These are phyloP conservation scores for Halictus rubicundus DNA, from an alignment of 1,140 invertebrate genomes.

Conservation along the genomic window DNA sequence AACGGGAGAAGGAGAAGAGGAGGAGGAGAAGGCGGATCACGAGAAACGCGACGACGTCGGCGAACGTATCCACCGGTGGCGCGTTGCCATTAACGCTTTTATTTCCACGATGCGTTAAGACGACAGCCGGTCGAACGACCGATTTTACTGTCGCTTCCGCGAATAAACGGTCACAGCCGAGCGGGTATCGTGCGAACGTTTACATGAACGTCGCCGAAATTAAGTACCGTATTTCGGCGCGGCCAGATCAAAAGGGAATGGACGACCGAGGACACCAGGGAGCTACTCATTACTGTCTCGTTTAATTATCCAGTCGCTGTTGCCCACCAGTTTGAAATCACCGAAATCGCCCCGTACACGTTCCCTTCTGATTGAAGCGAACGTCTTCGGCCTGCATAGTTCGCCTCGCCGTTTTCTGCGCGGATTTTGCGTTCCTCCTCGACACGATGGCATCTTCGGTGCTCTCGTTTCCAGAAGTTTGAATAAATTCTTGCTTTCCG, in stretches of 20 bases:
- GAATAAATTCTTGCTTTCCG: too few species aligned
- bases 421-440: too few species aligned
- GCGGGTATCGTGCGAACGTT: slow-evolving; percentile 22
- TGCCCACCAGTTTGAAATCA: background rate
- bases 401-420: too few species aligned
- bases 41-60: slow-evolving; percentile 57
- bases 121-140: slow-evolving; percentile 62
- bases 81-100: slow-evolving; percentile 77
- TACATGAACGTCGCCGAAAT: slow-evolving; percentile 25
- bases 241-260: background rate
- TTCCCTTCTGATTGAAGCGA: too few species aligned
- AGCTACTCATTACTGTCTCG: slow-evolving; percentile 3
- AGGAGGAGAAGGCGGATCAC: slow-evolving; percentile 26
- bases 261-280: background rate
- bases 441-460: too few species aligned
- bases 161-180: slow-evolving; percentile 66
- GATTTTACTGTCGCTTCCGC: slow-evolving; percentile 71
- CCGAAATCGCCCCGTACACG: background rate
- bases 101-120: slow-evolving; percentile 69
- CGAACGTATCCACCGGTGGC: slow-evolving; percentile 53
- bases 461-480: too few species aligned
- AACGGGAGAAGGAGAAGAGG: background rate
- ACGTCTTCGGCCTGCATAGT: too few species aligned
- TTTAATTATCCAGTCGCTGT: slow-evolving; percentile 4
- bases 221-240: slow-evolving; percentile 1